Evolutionary conservation across 2,888 invertebrate genomes (phyloP), one percentile per base, ranked within the genome.

Genomic region (Eupithecia insigniata): DNA sequence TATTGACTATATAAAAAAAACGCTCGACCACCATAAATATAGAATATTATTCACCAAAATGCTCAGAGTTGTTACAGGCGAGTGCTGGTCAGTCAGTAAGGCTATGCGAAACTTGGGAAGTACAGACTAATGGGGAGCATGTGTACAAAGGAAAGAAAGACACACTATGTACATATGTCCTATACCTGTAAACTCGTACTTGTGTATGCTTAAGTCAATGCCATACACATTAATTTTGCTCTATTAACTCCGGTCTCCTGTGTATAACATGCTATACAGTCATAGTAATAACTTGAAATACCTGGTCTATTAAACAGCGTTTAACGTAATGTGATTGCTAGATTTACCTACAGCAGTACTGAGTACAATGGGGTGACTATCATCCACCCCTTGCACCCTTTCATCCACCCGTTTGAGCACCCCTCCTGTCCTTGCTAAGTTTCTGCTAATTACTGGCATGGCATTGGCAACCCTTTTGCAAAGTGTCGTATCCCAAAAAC

Each of bases 391-490:
- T 46, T 73, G 51, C 62, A 64, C 92, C 92, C 90, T 92, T 92
- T 92, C 91, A 60, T 62, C 74, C 58, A 69, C 74, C 68, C 73
- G 65, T 67, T 51, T 51, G n/a, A 58, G 58, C 67, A 36, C 73
- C n/a, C 61, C 5, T 30, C 18, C 60, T 36, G 58, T 34, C 85
- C 86, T 87, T 85, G 88, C 87, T 82, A 86, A 82, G 84, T 84
- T 88, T 85, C 85, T 83, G 81, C 87, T 92, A 93, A 93, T 93
- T 93, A 92, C 88, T 78, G 78, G 51, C 74, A 70, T 67, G 60
- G 70, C 36, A 91, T 87, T 78, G 77, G 51, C 73, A 70, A 69
- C 62, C 70, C 36, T 12, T 26, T 39, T 14, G 70, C 70, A 80
- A 85, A 87, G 74, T 0, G 70, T 26, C 46, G 75, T 84, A 91